These are phyloP conservation scores for Narcine bancroftii DNA, from an alignment of 2,113 vertebrate genomes.

Conservation along the genomic window DNA sequence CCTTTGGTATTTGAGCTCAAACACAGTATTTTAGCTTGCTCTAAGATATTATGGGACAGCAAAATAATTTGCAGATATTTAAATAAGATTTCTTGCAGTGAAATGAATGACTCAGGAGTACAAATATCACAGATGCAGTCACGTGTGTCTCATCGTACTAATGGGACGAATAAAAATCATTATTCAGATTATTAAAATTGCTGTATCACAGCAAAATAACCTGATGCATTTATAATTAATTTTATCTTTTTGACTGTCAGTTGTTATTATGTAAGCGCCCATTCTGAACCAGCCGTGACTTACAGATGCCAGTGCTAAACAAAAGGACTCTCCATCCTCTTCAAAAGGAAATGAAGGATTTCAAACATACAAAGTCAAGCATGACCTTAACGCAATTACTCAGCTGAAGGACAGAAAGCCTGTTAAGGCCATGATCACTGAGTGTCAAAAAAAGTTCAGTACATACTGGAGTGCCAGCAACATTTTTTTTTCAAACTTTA, in stretches of 20 bases:
- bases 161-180: neutral
- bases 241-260: neutral
- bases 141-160: neutral
- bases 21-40: neutral
- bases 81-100: neutral
- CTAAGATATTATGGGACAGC: neutral
- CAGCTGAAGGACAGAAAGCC: neutral
- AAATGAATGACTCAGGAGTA: neutral
- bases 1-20: neutral
- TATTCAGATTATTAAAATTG: neutral
- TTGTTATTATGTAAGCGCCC: neutral
- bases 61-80: neutral
- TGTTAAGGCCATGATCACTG: neutral
- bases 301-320: neutral
- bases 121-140: neutral
- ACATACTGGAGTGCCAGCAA: neutral
- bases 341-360: neutral
- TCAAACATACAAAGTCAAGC: neutral
- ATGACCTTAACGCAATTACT: neutral
- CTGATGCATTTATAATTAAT: neutral
- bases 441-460: no score
- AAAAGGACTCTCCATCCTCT: neutral
- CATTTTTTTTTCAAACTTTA: no score
- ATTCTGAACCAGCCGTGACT: neutral
- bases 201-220: conserved; percentile 5